These are phyloP conservation scores for Pantherophis vulpinus DNA, from an alignment of 2,797 vertebrate genomes.

Conservation along the genomic window DNA sequence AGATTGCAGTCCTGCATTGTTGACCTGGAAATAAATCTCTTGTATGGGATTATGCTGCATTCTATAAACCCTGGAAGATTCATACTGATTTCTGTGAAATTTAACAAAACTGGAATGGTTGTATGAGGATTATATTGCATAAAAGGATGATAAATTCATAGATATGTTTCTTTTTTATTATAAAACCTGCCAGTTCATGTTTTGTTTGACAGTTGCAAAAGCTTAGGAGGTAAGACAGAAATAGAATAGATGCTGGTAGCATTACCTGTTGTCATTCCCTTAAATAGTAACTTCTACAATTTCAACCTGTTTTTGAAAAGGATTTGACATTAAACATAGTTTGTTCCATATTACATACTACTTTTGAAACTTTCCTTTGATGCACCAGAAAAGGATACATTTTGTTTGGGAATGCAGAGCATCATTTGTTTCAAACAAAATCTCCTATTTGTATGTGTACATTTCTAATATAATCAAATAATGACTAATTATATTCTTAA, in stretches of 20 bases:
- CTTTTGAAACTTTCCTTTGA: neutral
- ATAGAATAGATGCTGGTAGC: neutral
- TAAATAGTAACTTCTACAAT: neutral
- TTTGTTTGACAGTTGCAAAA: neutral
- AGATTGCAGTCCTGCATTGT: neutral
- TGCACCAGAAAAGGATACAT: neutral
- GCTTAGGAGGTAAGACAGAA: neutral
- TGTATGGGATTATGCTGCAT: neutral
- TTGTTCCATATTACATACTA: neutral
- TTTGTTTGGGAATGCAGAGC: neutral
- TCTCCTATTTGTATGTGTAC: neutral
- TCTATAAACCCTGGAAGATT: neutral
- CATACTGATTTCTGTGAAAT: neutral
- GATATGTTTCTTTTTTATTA: neutral
- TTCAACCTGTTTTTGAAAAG: neutral
- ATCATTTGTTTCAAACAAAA: neutral
- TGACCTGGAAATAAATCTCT: neutral
- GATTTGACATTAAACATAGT: neutral
- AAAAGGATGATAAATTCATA: neutral
- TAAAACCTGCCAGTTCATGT: neutral
- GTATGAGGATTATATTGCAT: neutral
- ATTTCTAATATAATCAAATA: neutral
- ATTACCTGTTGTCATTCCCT: neutral
- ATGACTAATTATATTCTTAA: neutral
- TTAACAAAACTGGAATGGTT: neutral